Percentiles rank a stretch among this genome's conserved stretches.
Conservation (phyloP, 2,113 vertebrate species). For the Labrus mixtus region DNA sequence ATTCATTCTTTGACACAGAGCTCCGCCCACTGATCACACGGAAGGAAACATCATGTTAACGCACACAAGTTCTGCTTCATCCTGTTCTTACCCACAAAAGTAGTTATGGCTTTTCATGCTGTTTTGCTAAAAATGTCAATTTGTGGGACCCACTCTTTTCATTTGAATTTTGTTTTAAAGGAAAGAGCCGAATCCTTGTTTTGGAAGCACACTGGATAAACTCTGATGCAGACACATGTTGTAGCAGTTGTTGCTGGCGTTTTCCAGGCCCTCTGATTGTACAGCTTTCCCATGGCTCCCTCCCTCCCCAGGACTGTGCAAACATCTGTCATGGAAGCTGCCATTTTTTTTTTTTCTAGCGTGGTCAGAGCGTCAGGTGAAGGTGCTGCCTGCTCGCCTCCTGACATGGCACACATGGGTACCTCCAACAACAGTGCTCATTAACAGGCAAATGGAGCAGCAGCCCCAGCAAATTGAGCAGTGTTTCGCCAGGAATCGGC, state of each 20-base stretch:
- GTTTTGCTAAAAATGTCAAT: neutral
- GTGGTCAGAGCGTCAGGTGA: slow-evolving; percentile 83
- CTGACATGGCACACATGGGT: slow-evolving; percentile 85
- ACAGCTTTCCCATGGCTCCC: slow-evolving; percentile 65
- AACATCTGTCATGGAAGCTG: slow-evolving; percentile 83
- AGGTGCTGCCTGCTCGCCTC: slow-evolving; percentile 81
- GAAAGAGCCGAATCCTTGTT: slow-evolving; percentile 54
- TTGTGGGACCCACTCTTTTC: neutral
- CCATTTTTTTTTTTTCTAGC: slow-evolving; percentile 67
- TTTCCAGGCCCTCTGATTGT: slow-evolving; percentile 72
- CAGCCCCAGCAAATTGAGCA: slow-evolving; percentile 80
- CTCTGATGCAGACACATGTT: slow-evolving; percentile 71
- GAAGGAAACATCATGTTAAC: slow-evolving; percentile 17
- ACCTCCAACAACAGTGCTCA: slow-evolving; percentile 85
- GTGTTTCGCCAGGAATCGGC: slow-evolving; percentile 74
- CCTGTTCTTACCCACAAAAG: no score
- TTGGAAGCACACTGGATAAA: slow-evolving; percentile 34
- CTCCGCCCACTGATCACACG: slow-evolving; percentile 48
- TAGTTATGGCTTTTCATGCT: neutral
- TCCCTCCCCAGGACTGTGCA: slow-evolving; percentile 69
- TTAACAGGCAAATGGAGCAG: slow-evolving; percentile 87
- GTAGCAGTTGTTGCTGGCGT: slow-evolving; percentile 71
- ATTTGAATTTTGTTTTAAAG: slow-evolving; percentile 19
- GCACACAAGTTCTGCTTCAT: no score
- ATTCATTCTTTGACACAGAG: slow-evolving; percentile 58